Evolutionary conservation across 2,797 vertebrate genomes (phyloP).

Genomic region (Buphagus erythrorhynchus): DNA sequence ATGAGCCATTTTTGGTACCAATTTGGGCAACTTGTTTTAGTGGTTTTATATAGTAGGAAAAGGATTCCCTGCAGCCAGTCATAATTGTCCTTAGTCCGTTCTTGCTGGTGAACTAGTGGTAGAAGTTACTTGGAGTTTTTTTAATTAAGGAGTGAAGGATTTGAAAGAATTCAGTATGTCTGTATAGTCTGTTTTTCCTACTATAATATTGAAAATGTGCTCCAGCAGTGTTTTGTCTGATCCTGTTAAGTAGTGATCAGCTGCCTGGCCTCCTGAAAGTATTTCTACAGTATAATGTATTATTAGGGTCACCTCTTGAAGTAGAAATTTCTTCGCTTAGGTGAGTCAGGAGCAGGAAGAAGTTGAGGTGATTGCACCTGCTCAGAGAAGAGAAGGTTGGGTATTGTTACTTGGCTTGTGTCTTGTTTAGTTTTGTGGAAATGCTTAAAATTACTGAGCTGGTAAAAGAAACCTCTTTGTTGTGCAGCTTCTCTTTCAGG

Average conservation of each 20-base stretch:
- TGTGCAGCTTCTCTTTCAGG: background rate
- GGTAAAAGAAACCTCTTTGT: background rate
- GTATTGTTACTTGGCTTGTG: background rate
- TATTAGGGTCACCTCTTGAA: background rate
- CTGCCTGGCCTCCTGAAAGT: background rate
- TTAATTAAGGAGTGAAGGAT: background rate
- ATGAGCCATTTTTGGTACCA: background rate
- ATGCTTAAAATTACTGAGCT: background rate
- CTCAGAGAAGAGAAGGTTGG: background rate
- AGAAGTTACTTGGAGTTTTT: background rate
- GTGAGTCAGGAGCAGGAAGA: background rate
- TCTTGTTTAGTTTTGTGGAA: background rate
- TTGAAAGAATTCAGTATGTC: background rate
- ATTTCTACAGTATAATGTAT: background rate
- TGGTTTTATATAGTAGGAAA: background rate
- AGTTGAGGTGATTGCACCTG: background rate
- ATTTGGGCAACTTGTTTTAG: background rate
- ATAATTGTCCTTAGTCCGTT: background rate
- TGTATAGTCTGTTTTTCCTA: background rate
- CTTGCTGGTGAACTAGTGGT: background rate
- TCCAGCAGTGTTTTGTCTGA: background rate
- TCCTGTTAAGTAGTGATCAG: background rate
- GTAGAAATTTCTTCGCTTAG: background rate
- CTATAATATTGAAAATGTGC: background rate
- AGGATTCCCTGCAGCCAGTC: background rate